These are phyloP conservation scores for Eupithecia exiguata DNA, from an alignment of 2,888 invertebrate species.

Conservation along the genomic window DNA sequence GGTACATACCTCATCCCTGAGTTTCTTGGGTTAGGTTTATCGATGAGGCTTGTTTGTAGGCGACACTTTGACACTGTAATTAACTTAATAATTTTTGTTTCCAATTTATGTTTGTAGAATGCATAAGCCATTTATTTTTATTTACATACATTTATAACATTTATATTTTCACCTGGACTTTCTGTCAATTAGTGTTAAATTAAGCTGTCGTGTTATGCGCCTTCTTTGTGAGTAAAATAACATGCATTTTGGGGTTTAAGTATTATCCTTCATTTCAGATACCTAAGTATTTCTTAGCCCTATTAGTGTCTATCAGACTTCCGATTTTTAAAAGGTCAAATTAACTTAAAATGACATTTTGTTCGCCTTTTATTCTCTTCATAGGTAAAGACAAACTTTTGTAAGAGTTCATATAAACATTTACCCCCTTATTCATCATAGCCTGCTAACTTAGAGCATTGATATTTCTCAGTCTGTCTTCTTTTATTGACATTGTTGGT, in stretches of 20 bases:
- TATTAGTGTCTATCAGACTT: constrained; percentile 4
- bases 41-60: background rate
- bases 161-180: constrained; percentile 4
- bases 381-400: background rate
- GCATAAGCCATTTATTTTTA: background rate
- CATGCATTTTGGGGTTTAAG: background rate
- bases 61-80: background rate
- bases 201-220: background rate
- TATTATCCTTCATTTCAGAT: background rate
- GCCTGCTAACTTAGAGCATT: too few relatives aligned
- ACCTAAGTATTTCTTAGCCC: background rate
- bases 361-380: background rate
- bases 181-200: constrained; percentile 9
- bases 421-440: background rate
- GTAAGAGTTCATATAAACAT: background rate
- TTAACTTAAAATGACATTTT: background rate
- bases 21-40: background rate
- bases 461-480: too few relatives aligned
- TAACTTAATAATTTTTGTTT: background rate
- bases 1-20: background rate
- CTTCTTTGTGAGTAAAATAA: background rate
- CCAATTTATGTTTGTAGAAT: background rate
- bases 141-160: background rate
- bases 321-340: background rate
- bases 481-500: too few relatives aligned